A percentile compares a stretch with the other conserved stretches of the same genome.
Evolutionary conservation across 2,797 vertebrate genomes (phyloP).

Genomic region (Apogon talboti): DNA sequence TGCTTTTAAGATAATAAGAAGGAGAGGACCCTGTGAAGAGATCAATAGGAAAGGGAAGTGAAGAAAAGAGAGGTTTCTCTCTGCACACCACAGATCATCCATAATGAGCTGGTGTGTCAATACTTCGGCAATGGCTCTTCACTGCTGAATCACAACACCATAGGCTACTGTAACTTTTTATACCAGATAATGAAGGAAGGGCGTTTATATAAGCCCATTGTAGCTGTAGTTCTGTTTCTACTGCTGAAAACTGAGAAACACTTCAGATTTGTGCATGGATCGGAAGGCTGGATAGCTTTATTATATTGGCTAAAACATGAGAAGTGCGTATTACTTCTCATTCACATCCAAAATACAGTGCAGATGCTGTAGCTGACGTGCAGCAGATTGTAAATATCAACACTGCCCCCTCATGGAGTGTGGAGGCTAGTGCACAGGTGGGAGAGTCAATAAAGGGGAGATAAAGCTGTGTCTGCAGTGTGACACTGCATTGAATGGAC

Average conservation of each 20-base stretch:
- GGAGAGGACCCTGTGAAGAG: constrained; percentile 72
- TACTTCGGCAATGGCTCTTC: constrained; percentile 62
- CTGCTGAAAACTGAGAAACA: constrained; percentile 29
- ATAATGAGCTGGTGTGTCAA: constrained; percentile 79
- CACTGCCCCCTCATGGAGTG: constrained; percentile 69
- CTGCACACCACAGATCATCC: constrained; percentile 77
- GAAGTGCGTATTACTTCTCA: constrained; percentile 28
- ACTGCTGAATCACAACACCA: constrained; percentile 49
- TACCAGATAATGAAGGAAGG: constrained; percentile 13
- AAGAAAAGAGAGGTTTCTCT: constrained; percentile 79
- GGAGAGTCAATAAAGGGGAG: constrained; percentile 25
- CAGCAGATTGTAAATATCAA: constrained; percentile 54
- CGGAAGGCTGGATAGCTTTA: background rate
- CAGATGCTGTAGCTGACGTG: constrained; percentile 20
- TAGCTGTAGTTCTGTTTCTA: background rate
- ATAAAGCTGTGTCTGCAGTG: constrained; percentile 52
- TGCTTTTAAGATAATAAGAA: constrained; percentile 84
- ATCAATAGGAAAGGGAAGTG: constrained; percentile 80
- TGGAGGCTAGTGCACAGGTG: constrained; percentile 39
- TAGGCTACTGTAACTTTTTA: constrained; percentile 26
- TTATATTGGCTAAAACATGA: constrained; percentile 28
- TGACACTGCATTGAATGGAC: constrained; percentile 29
- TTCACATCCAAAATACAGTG: constrained; percentile 17
- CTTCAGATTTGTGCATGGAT: constrained; percentile 20
- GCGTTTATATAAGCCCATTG: constrained; percentile 7